Evolutionary conservation across 2,797 vertebrate genomes (phyloP).

Genomic region (Manis pentadactyla): DNA sequence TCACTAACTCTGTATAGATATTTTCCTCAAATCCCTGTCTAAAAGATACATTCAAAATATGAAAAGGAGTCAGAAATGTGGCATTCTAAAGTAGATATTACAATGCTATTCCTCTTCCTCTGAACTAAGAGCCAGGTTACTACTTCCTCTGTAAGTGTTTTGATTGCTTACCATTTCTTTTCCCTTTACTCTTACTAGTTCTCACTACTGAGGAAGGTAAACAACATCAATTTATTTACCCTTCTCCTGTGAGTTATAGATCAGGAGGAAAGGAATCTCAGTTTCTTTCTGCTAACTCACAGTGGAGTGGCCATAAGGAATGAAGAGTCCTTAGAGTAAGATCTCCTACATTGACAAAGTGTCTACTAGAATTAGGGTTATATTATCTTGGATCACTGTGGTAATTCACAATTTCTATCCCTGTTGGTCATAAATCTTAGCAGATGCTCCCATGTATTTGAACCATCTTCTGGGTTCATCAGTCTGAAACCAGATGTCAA

Average conservation of each 20-base stretch:
- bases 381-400: not conserved
- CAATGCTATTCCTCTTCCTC: not conserved
- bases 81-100: not conserved
- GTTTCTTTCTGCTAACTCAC: not conserved
- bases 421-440: not conserved
- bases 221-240: not conserved
- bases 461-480: not conserved
- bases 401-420: conserved; percentile 21
- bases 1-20: not conserved
- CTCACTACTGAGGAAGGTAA: not conserved
- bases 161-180: not conserved
- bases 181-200: not conserved
- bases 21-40: not conserved
- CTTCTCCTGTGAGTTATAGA: not conserved
- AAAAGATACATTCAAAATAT: not conserved
- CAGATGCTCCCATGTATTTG: not conserved
- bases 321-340: not conserved
- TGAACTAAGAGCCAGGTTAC: not conserved
- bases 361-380: not conserved
- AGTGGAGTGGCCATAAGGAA: not conserved
- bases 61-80: not conserved
- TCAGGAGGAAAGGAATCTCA: not conserved
- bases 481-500: not conserved
- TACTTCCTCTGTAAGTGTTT: not conserved
- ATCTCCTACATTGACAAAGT: not conserved